Conservation (phyloP, 1,140 invertebrate species). For the Cyclargus thomasi region DNA sequence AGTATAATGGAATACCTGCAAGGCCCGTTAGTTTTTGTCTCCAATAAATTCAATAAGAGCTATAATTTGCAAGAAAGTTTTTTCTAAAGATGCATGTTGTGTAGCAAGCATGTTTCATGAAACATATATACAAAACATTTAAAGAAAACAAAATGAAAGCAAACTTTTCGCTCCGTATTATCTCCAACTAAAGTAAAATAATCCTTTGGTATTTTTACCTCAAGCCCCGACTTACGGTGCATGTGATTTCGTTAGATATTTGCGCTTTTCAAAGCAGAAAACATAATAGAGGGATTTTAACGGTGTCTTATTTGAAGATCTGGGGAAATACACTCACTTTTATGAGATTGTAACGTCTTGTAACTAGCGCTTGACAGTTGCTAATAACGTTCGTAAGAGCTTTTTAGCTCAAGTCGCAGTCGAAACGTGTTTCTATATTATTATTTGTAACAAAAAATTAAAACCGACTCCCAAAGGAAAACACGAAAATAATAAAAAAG, state of each 20-base stretch:
- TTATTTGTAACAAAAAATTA: too few species aligned
- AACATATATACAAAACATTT: too few species aligned
- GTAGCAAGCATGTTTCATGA: too few species aligned
- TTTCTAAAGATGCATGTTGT: too few species aligned
- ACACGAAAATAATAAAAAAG: too few species aligned
- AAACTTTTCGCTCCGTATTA: background rate
- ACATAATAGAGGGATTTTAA: conserved; percentile 8
- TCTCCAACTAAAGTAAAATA: background rate
- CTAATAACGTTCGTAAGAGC: background rate
- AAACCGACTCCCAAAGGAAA: too few species aligned
- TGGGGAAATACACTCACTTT: background rate
- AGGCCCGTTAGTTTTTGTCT: too few species aligned
- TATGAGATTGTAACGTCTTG: background rate
- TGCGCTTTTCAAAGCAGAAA: conserved; percentile 10
- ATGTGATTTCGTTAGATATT: conserved; percentile 10
- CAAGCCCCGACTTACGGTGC: background rate
- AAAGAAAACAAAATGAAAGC: background rate
- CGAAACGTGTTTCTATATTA: too few species aligned
- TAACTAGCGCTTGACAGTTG: background rate
- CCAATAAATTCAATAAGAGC: too few species aligned
- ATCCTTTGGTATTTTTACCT: conserved; percentile 8
- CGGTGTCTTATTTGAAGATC: background rate
- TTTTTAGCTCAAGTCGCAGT: background rate
- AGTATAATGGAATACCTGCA: too few species aligned
- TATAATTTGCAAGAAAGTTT: too few species aligned